Base-by-base conservation (phyloP, 2,113 vertebrate genomes). In the Notechis scutatus region DNA sequence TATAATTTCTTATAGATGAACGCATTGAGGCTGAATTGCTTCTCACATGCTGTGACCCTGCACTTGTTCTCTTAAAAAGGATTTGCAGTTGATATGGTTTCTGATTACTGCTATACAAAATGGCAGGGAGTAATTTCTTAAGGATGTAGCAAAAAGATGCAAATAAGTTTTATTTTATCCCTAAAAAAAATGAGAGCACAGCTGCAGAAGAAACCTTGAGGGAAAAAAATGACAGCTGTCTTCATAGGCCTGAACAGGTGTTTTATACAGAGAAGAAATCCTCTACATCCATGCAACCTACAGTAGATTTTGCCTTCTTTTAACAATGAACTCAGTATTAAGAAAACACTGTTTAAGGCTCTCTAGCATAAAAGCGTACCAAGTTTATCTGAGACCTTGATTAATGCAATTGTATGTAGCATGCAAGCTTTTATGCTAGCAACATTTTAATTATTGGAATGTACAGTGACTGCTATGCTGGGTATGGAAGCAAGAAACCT, bases 241-340 rank as follows among this genome's bases (percentile, higher is more conserved):
- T 96, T 94, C 54, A 5, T 94, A 92, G 88, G 87, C 94, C 92
- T 92, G 87, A 95, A 96, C 97, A 98, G 97, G 97, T 98, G 97
- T 96, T 57, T 96, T 96, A 92, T 86, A 95, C 88, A 92, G 95
- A 81, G 91, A 59, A 92, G 34, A 90, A 54, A 94, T 93, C 93
- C 85, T 92, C 94, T 91, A 95, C 94, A 52, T 92, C 81, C 94
- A 94, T 95, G 92, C 94, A 94, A 94, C 74, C 81, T 93, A 93
- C 23, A 94, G 96, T 91, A 95, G 74, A 92, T 59, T 91, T 94
- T 96, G 92, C 94, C 15, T 86, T 42, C 45, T 93, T 92, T 88
- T 93, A 95, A 81, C 23, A 88, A 54, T 47, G 29, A 86, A 85
- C 10, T 26, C 57, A 90, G 59, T 91, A 57, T 14, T 50, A 88